These are phyloP conservation scores for Drosophila nasuta DNA, from an alignment of 1,140 invertebrate species.

Conservation along the genomic window DNA sequence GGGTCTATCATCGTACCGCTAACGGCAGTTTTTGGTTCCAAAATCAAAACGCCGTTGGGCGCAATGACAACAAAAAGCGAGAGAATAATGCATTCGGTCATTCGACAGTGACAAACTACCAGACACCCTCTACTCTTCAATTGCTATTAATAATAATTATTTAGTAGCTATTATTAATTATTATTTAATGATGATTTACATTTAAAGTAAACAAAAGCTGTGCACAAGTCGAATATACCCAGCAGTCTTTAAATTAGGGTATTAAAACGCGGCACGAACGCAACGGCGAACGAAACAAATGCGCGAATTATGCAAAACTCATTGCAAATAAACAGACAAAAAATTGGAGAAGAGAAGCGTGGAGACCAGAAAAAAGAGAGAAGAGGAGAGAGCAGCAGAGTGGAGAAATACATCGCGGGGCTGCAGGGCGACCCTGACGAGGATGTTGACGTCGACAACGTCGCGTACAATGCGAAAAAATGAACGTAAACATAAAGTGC, in stretches of 20 bases:
- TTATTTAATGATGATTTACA: neutral
- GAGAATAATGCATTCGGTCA: slow-evolving; percentile 10
- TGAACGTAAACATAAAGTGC: slow-evolving; percentile 78
- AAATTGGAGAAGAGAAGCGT: slow-evolving; percentile 19
- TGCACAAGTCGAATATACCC: slow-evolving; percentile 3
- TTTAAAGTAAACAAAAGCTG: neutral
- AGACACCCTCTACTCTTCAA: slow-evolving; percentile 23
- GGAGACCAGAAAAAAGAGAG: neutral
- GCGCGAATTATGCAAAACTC: slow-evolving; percentile 82
- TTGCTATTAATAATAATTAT: neutral
- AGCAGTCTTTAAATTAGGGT: neutral
- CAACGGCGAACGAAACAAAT: slow-evolving; percentile 68
- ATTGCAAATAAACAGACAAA: slow-evolving; percentile 77
- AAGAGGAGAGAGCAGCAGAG: neutral
- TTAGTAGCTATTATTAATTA: neutral
- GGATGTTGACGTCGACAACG: slow-evolving; percentile 80
- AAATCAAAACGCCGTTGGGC: slow-evolving; percentile 73
- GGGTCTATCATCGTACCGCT: slow-evolving; percentile 36
- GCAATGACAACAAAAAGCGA: slow-evolving; percentile 51
- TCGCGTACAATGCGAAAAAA: slow-evolving; percentile 72
- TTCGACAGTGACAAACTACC: neutral
- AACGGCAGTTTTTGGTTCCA: slow-evolving; percentile 68
- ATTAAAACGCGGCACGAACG: slow-evolving; percentile 49
- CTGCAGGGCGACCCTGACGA: slow-evolving; percentile 57
- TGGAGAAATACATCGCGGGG: slow-evolving; percentile 7